Evolutionary conservation across 2,113 vertebrate genomes (phyloP).

Genomic region (Lepus timidus): DNA sequence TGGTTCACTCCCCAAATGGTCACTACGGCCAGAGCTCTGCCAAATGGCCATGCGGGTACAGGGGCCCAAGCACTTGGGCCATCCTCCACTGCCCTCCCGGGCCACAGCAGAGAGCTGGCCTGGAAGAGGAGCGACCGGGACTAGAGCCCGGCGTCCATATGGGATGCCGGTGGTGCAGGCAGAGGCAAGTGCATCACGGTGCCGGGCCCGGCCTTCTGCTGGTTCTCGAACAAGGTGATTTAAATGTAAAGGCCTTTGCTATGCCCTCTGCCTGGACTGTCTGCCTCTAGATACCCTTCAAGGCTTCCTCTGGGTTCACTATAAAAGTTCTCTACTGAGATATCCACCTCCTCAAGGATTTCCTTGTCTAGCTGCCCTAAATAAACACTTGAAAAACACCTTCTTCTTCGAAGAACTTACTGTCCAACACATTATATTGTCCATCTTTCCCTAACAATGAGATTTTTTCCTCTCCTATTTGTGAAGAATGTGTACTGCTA

Average conservation of each 20-base stretch:
- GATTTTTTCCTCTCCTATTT: neutral
- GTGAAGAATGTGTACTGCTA: too few relatives aligned
- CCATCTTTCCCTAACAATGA: neutral
- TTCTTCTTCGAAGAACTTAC: neutral
- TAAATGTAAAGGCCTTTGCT: neutral
- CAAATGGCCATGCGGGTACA: too few relatives aligned
- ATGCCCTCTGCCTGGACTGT: neutral
- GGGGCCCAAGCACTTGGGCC: too few relatives aligned
- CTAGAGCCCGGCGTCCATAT: too few relatives aligned
- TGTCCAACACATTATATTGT: neutral
- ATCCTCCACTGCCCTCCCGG: too few relatives aligned
- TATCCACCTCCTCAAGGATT: neutral
- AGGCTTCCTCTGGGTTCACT: neutral
- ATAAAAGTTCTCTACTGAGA: neutral
- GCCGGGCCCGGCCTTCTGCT: neutral
- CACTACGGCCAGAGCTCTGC: too few relatives aligned
- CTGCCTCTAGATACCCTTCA: neutral
- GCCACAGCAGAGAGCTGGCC: too few relatives aligned
- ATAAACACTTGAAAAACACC: neutral
- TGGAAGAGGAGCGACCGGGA: too few relatives aligned
- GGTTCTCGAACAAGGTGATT: neutral
- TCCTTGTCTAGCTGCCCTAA: neutral
- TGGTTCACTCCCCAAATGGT: too few relatives aligned
- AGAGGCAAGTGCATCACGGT: too few relatives aligned
- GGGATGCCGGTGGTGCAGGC: too few relatives aligned